Conservation (phyloP, 2,888 invertebrate species). For the Tyria jacobaeae region DNA sequence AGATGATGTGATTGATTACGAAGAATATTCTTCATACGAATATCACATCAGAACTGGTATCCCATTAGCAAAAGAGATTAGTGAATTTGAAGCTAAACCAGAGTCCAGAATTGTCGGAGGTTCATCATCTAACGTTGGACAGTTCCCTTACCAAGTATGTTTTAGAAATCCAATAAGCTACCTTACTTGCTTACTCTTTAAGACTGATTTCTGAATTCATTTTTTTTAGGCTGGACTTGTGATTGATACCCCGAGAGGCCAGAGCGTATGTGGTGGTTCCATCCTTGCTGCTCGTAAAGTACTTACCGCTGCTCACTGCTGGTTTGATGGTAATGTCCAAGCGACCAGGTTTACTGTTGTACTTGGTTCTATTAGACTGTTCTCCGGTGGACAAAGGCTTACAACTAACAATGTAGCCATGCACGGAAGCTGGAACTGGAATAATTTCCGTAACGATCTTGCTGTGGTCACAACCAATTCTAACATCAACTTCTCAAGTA, state of each 20-base stretch:
- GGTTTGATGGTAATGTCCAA: neutral
- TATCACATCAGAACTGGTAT: conserved; percentile 45
- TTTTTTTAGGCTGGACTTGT: neutral
- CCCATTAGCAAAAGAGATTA: conserved; percentile 44
- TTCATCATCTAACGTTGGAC: too few relatives aligned
- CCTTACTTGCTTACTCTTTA: too few relatives aligned
- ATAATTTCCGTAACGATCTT: neutral
- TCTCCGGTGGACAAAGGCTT: neutral
- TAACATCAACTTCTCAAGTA: neutral
- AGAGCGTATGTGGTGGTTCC: neutral
- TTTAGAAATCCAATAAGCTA: too few relatives aligned
- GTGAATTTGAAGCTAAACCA: conserved; percentile 26
- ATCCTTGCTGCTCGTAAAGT: neutral
- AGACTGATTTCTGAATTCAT: too few relatives aligned
- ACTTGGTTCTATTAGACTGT: neutral
- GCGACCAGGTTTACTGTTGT: neutral
- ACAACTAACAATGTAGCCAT: neutral
- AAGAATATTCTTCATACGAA: conserved; percentile 41
- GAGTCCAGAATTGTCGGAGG: conserved; percentile 52
- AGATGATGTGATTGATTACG: conserved; percentile 26
- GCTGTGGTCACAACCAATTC: neutral
- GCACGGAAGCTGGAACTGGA: neutral
- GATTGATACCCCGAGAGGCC: neutral
- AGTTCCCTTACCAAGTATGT: neutral
- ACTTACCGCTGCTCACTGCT: conserved; percentile 3